These are phyloP conservation scores for Machimus rusticus DNA, from an alignment of 2,888 invertebrate species.

Conservation along the genomic window DNA sequence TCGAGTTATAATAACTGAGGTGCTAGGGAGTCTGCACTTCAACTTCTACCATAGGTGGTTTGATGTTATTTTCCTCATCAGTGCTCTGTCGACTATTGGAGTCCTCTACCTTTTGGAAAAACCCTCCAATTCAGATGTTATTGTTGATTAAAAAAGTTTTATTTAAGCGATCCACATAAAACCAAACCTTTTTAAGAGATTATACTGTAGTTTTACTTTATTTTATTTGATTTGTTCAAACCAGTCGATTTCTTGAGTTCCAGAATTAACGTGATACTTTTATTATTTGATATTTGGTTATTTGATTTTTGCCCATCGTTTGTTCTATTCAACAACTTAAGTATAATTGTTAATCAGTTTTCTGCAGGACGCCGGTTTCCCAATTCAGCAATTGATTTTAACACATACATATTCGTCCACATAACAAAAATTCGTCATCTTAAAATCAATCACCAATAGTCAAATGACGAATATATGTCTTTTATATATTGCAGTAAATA, in stretches of 20 bases:
- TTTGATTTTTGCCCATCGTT: too few relatives aligned
- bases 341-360: too few relatives aligned
- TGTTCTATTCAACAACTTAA: too few relatives aligned
- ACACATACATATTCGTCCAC: too few relatives aligned
- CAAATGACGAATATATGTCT: too few relatives aligned
- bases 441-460: too few relatives aligned
- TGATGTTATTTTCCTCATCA: slow-evolving; percentile 97
- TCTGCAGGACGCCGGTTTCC: too few relatives aligned
- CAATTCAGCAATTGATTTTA: too few relatives aligned
- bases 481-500: too few relatives aligned
- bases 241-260: too few relatives aligned
- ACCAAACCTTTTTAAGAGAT: not conserved
- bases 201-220: not conserved
- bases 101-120: slow-evolving; percentile 96
- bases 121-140: slow-evolving; percentile 69
- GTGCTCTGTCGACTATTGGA: slow-evolving; percentile 93
- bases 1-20: slow-evolving; percentile 83
- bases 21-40: slow-evolving; percentile 96
- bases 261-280: too few relatives aligned
- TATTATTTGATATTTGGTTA: not conserved
- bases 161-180: not conserved
- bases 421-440: too few relatives aligned
- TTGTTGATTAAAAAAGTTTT: slow-evolving; percentile 52
- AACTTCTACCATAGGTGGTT: slow-evolving; percentile 99
- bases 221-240: not conserved